Evolutionary conservation across 1,140 invertebrate species (phyloP).

Genomic region (Aporrectodea caliginosa): DNA sequence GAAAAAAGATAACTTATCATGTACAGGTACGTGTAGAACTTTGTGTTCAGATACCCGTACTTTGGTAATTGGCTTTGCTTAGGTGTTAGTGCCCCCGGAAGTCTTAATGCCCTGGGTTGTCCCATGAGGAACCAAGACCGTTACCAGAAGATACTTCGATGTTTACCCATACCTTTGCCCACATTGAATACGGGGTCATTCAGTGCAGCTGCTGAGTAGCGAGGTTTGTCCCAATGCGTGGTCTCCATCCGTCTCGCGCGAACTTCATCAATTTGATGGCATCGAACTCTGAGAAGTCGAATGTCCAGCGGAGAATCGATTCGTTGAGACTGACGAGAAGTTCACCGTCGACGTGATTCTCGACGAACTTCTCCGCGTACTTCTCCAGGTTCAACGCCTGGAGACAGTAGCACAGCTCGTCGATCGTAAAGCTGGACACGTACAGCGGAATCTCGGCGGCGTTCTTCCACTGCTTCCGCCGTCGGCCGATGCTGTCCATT

Average conservation of each 20-base stretch:
- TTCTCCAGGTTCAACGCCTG: slow-evolving; percentile 5
- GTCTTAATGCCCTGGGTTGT: too few species aligned
- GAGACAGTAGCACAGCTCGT: slow-evolving; percentile 8
- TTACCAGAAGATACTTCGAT: too few species aligned
- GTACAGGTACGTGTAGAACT: too few species aligned
- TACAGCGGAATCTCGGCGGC: slow-evolving; percentile 16
- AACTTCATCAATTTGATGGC: slow-evolving; percentile 24
- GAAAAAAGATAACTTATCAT: too few species aligned
- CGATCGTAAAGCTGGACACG: neutral
- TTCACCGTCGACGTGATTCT: neutral
- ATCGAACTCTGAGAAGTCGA: slow-evolving; percentile 12
- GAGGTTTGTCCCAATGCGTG: neutral
- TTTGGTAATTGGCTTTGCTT: too few species aligned
- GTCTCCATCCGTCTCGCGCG: slow-evolving; percentile 3
- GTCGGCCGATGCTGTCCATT: neutral
- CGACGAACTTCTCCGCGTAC: neutral
- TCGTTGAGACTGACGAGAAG: slow-evolving; percentile 17
- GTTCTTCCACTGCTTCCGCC: neutral
- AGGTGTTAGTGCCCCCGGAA: too few species aligned
- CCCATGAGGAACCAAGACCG: too few species aligned
- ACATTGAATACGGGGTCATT: too few species aligned
- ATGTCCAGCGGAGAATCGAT: neutral
- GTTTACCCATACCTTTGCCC: too few species aligned
- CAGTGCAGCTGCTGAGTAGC: too few species aligned
- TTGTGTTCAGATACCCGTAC: too few species aligned